These are phyloP conservation scores for Dipodomys ordii DNA, from an alignment of 2,113 vertebrate genomes.

Conservation along the genomic window DNA sequence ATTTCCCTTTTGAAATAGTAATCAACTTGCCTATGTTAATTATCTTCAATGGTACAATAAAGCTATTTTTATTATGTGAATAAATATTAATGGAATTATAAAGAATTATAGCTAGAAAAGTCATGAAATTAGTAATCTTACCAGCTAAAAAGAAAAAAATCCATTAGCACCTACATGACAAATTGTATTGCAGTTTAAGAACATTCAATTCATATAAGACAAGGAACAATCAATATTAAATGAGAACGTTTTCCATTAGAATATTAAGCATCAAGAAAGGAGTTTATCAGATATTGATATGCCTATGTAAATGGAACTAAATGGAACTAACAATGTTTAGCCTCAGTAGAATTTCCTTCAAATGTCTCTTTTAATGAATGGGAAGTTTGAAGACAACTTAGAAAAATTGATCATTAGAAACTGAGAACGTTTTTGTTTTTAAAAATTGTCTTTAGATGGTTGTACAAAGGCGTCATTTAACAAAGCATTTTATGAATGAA, in stretches of 20 bases:
- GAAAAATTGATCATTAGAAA: constrained; percentile 24
- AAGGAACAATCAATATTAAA: constrained; percentile 19
- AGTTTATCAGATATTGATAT: background rate
- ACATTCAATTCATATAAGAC: background rate
- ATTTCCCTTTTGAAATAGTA: constrained; percentile 24
- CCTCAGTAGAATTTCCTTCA: background rate
- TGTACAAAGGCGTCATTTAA: no score
- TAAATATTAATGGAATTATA: background rate
- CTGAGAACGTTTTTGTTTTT: background rate
- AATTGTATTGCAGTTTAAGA: background rate
- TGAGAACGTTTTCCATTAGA: background rate
- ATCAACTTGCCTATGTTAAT: constrained; percentile 44
- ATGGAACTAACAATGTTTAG: background rate
- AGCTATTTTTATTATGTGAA: constrained; percentile 36
- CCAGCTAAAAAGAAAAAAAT: background rate
- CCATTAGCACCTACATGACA: background rate
- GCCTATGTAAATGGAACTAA: background rate
- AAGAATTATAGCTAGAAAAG: constrained; percentile 14
- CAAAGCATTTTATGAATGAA: no score
- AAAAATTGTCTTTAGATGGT: no score
- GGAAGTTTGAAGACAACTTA: background rate
- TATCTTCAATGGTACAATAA: background rate
- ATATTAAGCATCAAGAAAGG: background rate
- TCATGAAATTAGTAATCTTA: background rate
- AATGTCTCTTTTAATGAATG: background rate